Conservation (phyloP, 2,888 invertebrate species). For the Sarcophaga carnaria region DNA sequence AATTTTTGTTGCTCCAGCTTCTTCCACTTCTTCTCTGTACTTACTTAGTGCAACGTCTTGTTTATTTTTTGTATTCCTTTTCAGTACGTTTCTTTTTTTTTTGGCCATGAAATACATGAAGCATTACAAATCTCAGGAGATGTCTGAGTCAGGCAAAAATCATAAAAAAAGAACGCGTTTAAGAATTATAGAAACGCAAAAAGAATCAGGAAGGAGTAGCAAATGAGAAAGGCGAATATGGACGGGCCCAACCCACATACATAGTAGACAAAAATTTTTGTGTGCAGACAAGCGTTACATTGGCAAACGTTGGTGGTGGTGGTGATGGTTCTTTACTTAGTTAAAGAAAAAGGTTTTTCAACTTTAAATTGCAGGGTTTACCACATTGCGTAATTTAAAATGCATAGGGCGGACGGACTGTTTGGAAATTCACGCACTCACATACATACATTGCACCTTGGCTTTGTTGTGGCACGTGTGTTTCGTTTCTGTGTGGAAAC, state of each 20-base stretch:
- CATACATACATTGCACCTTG: constrained; percentile 4
- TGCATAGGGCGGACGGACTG: constrained; percentile 55
- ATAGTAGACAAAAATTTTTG: constrained; percentile 49
- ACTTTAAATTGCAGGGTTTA: constrained; percentile 61
- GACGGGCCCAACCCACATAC: neutral
- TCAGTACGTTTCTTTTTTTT: neutral
- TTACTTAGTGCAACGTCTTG: no score
- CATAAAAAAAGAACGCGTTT: constrained; percentile 4
- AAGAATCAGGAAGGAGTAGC: no score
- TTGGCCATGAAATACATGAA: constrained; percentile 43
- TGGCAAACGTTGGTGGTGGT: neutral
- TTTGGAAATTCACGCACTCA: constrained; percentile 19
- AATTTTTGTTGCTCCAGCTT: constrained; percentile 27
- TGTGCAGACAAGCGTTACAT: constrained; percentile 65
- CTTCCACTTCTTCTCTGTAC: neutral
- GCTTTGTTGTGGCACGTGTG: constrained; percentile 49
- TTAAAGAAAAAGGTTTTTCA: constrained; percentile 5
- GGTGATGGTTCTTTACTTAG: no score
- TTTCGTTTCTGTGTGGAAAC: constrained; percentile 56
- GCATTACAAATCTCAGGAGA: constrained; percentile 67
- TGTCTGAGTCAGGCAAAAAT: constrained; percentile 56
- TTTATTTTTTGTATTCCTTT: no score
- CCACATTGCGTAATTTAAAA: constrained; percentile 67
- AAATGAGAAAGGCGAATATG: no score
- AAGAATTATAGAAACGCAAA: neutral